These are phyloP conservation scores for Peromyscus eremicus DNA, from an alignment of 2,797 vertebrate genomes.

Conservation along the genomic window DNA sequence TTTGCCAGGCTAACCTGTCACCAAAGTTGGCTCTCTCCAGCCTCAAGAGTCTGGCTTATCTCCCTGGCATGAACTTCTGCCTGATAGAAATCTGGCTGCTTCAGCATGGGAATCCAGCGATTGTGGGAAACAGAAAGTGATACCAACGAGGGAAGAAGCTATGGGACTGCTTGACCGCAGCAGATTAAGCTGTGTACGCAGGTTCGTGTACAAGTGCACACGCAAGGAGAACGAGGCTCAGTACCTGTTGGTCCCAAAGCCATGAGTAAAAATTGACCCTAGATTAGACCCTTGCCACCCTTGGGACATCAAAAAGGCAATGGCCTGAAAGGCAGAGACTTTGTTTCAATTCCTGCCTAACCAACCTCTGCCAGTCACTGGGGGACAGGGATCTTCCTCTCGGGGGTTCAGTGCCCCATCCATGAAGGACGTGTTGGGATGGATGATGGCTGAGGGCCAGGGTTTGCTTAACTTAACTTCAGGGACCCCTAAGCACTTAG, in stretches of 20 bases:
- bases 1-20: background rate
- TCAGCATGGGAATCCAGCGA: background rate
- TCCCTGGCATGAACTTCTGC: background rate
- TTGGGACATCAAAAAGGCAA: background rate
- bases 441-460: background rate
- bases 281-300: background rate
- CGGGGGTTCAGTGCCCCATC: background rate
- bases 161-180: background rate
- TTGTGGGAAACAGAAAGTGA: slow-evolving; percentile 3
- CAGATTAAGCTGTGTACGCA: background rate
- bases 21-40: background rate
- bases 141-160: background rate
- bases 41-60: background rate
- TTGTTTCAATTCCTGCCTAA: background rate
- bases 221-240: background rate
- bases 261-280: background rate
- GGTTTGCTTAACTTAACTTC: background rate
- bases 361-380: background rate
- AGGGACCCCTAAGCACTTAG: background rate
- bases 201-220: too few relatives aligned
- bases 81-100: background rate
- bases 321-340: background rate
- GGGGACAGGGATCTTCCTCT: background rate
- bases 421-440: background rate
- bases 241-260: background rate